Percentiles rank a stretch among this genome's conserved stretches.
These are phyloP conservation scores for Neocrepidodera transversa DNA, from an alignment of 2,888 invertebrate species.

Conservation along the genomic window DNA sequence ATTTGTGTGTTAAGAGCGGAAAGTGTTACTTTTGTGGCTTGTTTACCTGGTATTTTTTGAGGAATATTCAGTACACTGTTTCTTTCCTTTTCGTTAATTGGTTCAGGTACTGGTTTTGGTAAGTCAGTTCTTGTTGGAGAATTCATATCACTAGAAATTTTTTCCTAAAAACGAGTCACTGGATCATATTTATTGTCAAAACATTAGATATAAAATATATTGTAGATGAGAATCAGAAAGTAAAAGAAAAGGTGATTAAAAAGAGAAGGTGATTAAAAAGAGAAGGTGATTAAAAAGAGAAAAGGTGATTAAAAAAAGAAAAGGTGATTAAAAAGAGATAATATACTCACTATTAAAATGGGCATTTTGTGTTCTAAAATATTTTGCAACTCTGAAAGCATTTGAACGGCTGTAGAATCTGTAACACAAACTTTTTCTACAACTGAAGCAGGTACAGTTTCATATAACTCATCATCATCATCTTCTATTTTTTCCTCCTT, in stretches of 20 bases:
- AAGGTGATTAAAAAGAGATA: too few species aligned
- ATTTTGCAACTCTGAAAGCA: slow-evolving; percentile 51
- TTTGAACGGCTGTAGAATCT: slow-evolving; percentile 39
- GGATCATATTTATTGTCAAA: too few species aligned
- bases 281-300: too few species aligned
- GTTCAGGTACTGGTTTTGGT: too few species aligned
- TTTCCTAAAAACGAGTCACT: slow-evolving; percentile 7
- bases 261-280: too few species aligned
- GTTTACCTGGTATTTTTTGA: slow-evolving; percentile 2
- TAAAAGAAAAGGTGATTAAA: too few species aligned
- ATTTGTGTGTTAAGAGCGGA: too few species aligned
- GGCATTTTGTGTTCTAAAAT: slow-evolving; percentile 49
- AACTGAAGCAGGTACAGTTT: slow-evolving; percentile 39
- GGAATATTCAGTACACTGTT: neutral
- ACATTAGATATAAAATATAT: too few species aligned
- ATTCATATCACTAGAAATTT: slow-evolving; percentile 1
- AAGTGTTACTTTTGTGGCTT: too few species aligned
- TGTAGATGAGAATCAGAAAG: too few species aligned
- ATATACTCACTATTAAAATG: slow-evolving; percentile 43
- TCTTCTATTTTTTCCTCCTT: slow-evolving; percentile 18
- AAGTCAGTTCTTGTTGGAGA: slow-evolving; percentile 1
- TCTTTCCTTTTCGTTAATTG: slow-evolving; percentile 1
- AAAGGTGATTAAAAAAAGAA: too few species aligned
- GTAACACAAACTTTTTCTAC: slow-evolving; percentile 31
- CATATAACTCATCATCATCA: slow-evolving; percentile 46